Percentiles rank a stretch among this genome's conserved stretches.
phyloP scores from a whole-genome alignment of 2,797 vertebrate genomes.

The Phrynocephalus guinanensis region DNA sequence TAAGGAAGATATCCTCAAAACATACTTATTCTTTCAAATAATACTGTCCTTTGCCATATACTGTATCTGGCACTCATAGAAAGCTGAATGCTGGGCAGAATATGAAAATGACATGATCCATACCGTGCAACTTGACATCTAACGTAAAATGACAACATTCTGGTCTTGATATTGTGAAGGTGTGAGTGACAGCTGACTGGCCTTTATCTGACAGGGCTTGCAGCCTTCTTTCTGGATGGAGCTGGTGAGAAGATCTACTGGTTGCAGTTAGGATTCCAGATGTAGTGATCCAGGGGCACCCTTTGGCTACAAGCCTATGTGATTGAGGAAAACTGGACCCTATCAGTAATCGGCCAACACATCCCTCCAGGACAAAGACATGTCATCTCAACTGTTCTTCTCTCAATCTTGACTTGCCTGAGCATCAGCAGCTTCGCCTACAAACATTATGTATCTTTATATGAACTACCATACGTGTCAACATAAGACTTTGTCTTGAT shows the following conservation, averaged over 20 bases:
- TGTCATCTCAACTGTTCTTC: background rate
- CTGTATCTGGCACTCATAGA: background rate
- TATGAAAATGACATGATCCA: background rate
- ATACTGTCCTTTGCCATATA: background rate
- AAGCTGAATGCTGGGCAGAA: background rate
- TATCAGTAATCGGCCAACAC: background rate
- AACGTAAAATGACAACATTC: constrained; percentile 6
- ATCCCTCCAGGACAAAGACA: background rate
- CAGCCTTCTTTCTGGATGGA: constrained; percentile 12
- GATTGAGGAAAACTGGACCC: background rate
- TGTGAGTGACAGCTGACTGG: constrained; percentile 5
- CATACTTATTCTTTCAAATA: background rate
- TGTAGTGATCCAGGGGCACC: background rate
- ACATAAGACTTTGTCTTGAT: no score
- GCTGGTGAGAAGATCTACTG: constrained; percentile 12
- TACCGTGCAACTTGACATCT: background rate
- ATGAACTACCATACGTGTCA: no score
- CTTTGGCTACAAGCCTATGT: background rate
- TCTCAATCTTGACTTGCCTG: background rate
- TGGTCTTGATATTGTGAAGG: constrained; percentile 16
- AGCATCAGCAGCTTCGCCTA: background rate
- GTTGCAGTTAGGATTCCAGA: background rate
- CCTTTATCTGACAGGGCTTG: constrained; percentile 20
- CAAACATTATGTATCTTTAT: background rate
- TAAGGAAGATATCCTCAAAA: background rate